These are phyloP conservation scores for Drosophila histrio DNA, from an alignment of 2,888 invertebrate species.

Conservation along the genomic window DNA sequence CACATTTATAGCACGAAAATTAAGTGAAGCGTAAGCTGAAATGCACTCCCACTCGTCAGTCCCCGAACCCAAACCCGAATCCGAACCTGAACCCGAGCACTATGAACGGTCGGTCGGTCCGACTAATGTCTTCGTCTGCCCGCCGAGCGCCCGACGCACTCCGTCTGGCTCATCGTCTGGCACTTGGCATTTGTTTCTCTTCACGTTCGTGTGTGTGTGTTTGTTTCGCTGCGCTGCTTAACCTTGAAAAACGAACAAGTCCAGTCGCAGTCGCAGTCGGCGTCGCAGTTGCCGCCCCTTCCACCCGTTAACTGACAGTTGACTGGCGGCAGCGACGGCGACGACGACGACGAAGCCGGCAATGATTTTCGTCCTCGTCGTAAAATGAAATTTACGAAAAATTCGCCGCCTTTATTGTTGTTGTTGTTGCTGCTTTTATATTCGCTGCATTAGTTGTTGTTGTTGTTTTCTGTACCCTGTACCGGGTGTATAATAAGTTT, in stretches of 20 bases:
- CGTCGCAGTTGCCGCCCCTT: conserved; percentile 21
- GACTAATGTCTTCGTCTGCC: conserved; percentile 49
- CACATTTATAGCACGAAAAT: conserved; percentile 76
- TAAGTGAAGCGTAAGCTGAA: conserved; percentile 80
- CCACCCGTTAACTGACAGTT: conserved; percentile 27
- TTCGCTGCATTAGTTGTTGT: conserved; percentile 18
- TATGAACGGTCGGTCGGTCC: conserved; percentile 11
- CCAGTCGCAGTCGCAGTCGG: conserved; percentile 63
- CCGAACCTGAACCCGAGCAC: background rate
- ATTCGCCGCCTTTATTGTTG: conserved; percentile 37
- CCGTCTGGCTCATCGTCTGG: conserved; percentile 75
- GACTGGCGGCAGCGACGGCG: conserved; percentile 38
- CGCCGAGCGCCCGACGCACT: conserved; percentile 66
- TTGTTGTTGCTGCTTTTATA: conserved; percentile 19
- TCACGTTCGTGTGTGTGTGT: conserved; percentile 15
- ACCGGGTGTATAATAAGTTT: background rate
- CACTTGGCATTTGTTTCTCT: conserved; percentile 54
- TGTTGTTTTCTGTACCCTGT: conserved; percentile 12
- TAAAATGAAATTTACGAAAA: conserved; percentile 79
- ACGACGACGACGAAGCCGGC: conserved; percentile 49
- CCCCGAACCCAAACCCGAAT: background rate
- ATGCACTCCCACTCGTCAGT: conserved; percentile 77
- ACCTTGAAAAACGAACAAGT: conserved; percentile 83
- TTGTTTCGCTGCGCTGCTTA: conserved; percentile 62
- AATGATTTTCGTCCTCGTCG: conserved; percentile 74